Base-by-base conservation (phyloP, 1,140 invertebrate genomes). In the Procambarus clarkii region DNA sequence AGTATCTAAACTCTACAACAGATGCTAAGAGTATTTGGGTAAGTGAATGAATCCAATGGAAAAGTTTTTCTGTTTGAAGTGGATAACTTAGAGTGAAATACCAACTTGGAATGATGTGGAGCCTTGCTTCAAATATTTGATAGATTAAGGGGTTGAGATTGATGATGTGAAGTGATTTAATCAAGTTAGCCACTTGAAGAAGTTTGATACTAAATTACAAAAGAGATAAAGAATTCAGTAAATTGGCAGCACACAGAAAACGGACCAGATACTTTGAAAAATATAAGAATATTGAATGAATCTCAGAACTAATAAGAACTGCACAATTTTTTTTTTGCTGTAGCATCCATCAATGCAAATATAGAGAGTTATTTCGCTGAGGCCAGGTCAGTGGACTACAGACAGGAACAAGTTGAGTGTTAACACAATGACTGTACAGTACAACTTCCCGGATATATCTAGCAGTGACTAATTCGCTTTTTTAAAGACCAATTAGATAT, bases 401-500 rank as follows among this genome's bases (percentile, higher is more conserved):
- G 64, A 74, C 44, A 86, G 64, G 84, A 86, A 74, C 24, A 84
- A 85, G 84, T 74, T 86, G 34, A 86, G 69, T 76, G 84, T 86
- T 86, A 9, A 85, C 48, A 86, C 69, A 86, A 86, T 86, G 83
- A 74, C 60, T 74, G 60, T 86, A 76, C 83, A 86, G 83, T 86
- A 71, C n/a, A 60, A 69, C 34, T 46, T 86, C 7, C n/a, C 69
- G 15, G 83, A 86, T 60, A 86, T 0, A 0, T 44, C 24, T 48
- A n/a, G n/a, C n/a, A n/a, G n/a, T n/a, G n/a, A n/a, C n/a, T n/a
- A n/a, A n/a, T n/a, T n/a, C n/a, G n/a, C n/a, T n/a, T n/a, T n/a
- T n/a, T n/a, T n/a, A n/a, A n/a, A n/a, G n/a, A n/a, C n/a, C n/a
- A n/a, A n/a, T n/a, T n/a, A n/a, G n/a, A n/a, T n/a, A n/a, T n/a